Percentiles rank a stretch among this genome's conserved stretches.
Evolutionary conservation across 1,140 invertebrate genomes (phyloP).

Genomic region (Plodia interpunctella): DNA sequence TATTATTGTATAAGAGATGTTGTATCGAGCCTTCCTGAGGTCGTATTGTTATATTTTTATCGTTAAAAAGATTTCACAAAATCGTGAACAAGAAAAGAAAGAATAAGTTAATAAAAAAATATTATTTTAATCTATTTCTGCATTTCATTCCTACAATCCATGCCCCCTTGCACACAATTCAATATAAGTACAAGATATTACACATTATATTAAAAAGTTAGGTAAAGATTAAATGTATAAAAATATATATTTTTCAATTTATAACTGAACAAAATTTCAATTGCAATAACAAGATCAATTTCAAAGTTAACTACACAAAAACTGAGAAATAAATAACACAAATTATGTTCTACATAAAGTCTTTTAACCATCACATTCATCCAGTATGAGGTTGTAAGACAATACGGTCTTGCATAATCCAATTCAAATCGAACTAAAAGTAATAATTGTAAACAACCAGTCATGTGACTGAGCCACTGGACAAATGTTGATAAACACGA

Average conservation of each 20-base stretch:
- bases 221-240: no score
- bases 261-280: no score
- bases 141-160: slow-evolving; percentile 47
- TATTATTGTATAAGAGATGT: slow-evolving; percentile 68
- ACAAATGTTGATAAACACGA: not conserved
- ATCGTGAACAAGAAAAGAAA: slow-evolving; percentile 59
- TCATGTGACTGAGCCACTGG: slow-evolving; percentile 17
- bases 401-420: not conserved
- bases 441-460: not conserved
- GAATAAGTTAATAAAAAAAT: slow-evolving; percentile 67
- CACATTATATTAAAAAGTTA: no score
- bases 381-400: no score
- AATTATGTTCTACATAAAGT: not conserved
- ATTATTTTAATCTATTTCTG: slow-evolving; percentile 56
- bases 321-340: no score
- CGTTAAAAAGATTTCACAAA: slow-evolving; percentile 70
- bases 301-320: no score
- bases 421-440: not conserved
- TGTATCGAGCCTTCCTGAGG: slow-evolving; percentile 64
- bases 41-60: slow-evolving; percentile 74
- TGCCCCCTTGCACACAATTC: not conserved
- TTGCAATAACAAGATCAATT: no score
- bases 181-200: no score
- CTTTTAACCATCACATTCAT: not conserved
- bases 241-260: no score